Conservation (phyloP, 2,888 invertebrate genomes). For the Mythimna lalbum region DNA sequence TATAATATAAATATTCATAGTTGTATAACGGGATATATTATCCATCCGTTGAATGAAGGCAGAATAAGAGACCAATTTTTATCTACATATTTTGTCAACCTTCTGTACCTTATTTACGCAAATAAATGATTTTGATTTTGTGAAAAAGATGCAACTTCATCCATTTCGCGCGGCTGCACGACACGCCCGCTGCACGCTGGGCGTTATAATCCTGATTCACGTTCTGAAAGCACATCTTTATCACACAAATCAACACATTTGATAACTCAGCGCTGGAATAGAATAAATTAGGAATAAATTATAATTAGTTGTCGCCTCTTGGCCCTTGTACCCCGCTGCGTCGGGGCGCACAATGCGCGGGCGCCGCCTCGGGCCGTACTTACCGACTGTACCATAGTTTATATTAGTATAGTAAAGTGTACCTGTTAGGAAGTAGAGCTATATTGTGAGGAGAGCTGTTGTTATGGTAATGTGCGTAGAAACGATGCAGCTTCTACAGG, state of each 20-base stretch:
- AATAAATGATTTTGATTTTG: no score
- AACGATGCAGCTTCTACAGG: not conserved
- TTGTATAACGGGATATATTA: no score
- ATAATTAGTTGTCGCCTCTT: conserved; percentile 43
- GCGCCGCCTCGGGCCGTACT: conserved; percentile 9
- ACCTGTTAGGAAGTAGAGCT: conserved; percentile 1
- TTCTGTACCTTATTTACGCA: no score
- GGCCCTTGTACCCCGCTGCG: conserved; percentile 27
- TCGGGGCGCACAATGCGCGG: conserved; percentile 23
- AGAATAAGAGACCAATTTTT: no score
- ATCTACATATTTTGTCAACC: no score
- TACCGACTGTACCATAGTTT: not conserved
- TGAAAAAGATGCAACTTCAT: not conserved
- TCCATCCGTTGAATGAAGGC: no score
- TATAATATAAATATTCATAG: no score
- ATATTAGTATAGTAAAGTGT: not conserved
- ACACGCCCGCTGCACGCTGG: not conserved
- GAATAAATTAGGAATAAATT: conserved; percentile 60
- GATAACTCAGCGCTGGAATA: conserved; percentile 18
- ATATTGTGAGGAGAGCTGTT: conserved; percentile 35
- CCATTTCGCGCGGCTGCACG: not conserved
- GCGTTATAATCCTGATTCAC: conserved; percentile 53
- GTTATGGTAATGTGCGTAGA: conserved; percentile 50
- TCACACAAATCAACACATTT: conserved; percentile 52
- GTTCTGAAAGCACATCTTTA: conserved; percentile 39